Conservation (phyloP, 2,797 vertebrate species). For the Phrynocephalus vlangalii region DNA sequence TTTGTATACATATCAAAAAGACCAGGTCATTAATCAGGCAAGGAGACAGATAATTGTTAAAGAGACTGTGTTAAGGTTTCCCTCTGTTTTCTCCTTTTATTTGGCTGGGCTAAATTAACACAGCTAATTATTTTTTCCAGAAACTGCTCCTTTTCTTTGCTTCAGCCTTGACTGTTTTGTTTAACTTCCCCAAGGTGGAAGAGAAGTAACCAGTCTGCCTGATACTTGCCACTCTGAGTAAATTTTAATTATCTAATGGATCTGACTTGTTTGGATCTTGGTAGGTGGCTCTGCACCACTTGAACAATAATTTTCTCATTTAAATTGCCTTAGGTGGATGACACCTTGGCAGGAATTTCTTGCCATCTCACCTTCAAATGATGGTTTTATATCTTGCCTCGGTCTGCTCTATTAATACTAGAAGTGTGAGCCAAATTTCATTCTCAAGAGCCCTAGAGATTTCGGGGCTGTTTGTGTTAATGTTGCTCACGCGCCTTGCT, state of each 20-base stretch:
- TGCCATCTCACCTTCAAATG: conserved; percentile 37
- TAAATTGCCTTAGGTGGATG: conserved; percentile 42
- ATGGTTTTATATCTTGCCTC: conserved; percentile 37
- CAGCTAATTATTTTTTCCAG: neutral
- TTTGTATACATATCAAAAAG: too few relatives aligned
- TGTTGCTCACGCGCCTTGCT: conserved; percentile 35
- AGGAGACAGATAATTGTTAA: too few relatives aligned
- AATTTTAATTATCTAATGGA: conserved; percentile 34
- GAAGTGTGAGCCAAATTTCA: neutral
- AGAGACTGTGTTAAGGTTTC: neutral
- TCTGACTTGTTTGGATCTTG: conserved; percentile 41
- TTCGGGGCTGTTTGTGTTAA: conserved; percentile 28
- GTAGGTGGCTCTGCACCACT: conserved; percentile 44
- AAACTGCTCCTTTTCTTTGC: too few relatives aligned
- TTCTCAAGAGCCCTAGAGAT: neutral
- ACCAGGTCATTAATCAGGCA: too few relatives aligned
- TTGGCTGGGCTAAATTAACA: too few relatives aligned
- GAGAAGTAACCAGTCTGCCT: conserved; percentile 23
- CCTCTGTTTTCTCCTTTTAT: neutral
- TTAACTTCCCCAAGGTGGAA: conserved; percentile 13
- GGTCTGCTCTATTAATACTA: neutral
- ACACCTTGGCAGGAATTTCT: conserved; percentile 29
- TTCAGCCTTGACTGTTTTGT: neutral
- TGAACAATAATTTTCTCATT: conserved; percentile 40
- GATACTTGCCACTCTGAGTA: conserved; percentile 42